Evolutionary conservation across 1,140 invertebrate species (phyloP).

Genomic region (Microplitis mediator): DNA sequence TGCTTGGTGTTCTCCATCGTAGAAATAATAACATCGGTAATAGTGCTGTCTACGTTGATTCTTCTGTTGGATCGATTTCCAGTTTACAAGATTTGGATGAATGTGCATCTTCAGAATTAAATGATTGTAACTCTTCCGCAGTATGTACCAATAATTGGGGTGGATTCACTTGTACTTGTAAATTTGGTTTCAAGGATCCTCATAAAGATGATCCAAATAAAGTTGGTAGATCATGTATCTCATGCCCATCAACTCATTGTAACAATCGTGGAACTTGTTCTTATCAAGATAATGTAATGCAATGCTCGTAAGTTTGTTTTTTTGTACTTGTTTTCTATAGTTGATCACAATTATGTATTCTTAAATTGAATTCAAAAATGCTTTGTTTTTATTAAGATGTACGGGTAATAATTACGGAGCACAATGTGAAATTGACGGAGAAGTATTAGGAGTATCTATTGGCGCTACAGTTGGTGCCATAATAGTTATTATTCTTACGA

Average conservation of each 20-base stretch:
- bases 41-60: conserved; percentile 82
- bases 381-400: conserved; percentile 66
- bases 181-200: conserved; percentile 77
- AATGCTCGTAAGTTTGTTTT: conserved; percentile 74
- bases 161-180: conserved; percentile 85
- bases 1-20: conserved; percentile 81
- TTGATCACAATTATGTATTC: neutral
- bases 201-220: conserved; percentile 68
- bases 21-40: conserved; percentile 85
- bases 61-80: conserved; percentile 75
- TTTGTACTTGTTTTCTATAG: conserved; percentile 24
- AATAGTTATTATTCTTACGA: conserved; percentile 84
- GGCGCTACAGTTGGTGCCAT: conserved; percentile 86
- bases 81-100: conserved; percentile 86
- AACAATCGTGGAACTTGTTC: conserved; percentile 83
- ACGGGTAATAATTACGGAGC: conserved; percentile 84
- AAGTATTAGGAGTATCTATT: conserved; percentile 87
- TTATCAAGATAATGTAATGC: conserved; percentile 74
- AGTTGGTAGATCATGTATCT: conserved; percentile 75
- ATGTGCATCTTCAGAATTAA: conserved; percentile 80
- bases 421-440: conserved; percentile 88
- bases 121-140: conserved; percentile 89
- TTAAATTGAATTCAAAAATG: conserved; percentile 15
- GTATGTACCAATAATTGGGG: conserved; percentile 90
- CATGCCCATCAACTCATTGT: conserved; percentile 79